Conservation (phyloP, 2,888 invertebrate genomes). For the Thyatira batis region DNA sequence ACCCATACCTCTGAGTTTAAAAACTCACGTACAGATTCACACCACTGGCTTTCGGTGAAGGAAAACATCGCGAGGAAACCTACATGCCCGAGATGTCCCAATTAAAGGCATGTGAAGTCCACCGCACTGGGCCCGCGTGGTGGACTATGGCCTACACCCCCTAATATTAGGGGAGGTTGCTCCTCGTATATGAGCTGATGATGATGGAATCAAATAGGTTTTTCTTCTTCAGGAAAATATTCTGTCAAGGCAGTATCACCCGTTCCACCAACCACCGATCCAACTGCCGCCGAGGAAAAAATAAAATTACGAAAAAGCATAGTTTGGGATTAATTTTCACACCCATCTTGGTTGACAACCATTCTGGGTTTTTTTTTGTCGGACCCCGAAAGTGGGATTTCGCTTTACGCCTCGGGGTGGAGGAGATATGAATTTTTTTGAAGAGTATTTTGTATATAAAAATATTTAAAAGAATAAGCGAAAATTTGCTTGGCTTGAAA, state of each 20-base stretch:
- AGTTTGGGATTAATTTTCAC: conserved; percentile 47
- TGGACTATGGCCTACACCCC: too few relatives aligned
- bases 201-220: neutral
- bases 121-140: too few relatives aligned
- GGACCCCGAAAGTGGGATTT: conserved; percentile 36
- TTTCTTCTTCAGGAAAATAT: conserved; percentile 62
- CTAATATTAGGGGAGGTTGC: too few relatives aligned
- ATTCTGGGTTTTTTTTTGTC: conserved; percentile 45
- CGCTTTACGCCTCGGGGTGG: conserved; percentile 29
- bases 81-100: too few relatives aligned
- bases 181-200: neutral
- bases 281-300: conserved; percentile 63
- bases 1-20: too few relatives aligned
- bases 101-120: too few relatives aligned
- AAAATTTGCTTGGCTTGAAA: conserved; percentile 14
- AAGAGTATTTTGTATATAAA: conserved; percentile 53
- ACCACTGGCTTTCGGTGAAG: too few relatives aligned
- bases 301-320: conserved; percentile 38
- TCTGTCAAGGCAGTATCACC: conserved; percentile 68
- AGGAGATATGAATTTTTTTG: conserved; percentile 46
- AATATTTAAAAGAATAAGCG: conserved; percentile 2
- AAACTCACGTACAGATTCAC: too few relatives aligned
- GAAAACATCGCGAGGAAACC: too few relatives aligned
- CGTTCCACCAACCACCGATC: conserved; percentile 73
- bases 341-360: conserved; percentile 59